A percentile compares a stretch with the other conserved stretches of the same genome.
Conservation (phyloP, 2,888 invertebrate genomes). For the Apocheima hispidaria region DNA sequence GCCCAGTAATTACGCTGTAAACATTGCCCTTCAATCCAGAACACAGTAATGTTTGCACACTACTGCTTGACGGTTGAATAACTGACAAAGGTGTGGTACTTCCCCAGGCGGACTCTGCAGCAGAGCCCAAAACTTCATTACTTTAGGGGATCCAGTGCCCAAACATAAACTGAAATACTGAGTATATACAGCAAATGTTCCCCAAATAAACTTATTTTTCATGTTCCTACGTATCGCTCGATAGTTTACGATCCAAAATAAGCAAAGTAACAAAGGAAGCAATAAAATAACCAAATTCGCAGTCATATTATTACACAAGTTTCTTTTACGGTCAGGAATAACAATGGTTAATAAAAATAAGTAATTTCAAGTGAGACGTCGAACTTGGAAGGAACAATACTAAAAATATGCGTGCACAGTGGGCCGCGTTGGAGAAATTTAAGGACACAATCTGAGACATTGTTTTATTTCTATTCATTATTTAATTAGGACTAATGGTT, state of each 20-base stretch:
- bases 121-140: too few species aligned
- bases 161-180: too few species aligned
- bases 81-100: too few species aligned
- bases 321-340: slow-evolving; percentile 46
- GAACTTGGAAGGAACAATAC: slow-evolving; percentile 6
- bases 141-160: too few species aligned
- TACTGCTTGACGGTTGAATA: too few species aligned
- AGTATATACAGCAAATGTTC: neutral
- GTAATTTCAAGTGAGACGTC: slow-evolving; percentile 26
- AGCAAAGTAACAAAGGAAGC: slow-evolving; percentile 35
- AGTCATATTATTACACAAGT: slow-evolving; percentile 43
- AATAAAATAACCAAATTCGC: slow-evolving; percentile 54
- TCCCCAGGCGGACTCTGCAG: too few species aligned
- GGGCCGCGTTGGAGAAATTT: neutral
- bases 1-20: too few species aligned
- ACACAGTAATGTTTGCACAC: too few species aligned
- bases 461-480: neutral
- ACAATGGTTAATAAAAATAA: slow-evolving; percentile 64
- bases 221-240: neutral
- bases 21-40: too few species aligned
- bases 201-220: slow-evolving; percentile 9
- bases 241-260: slow-evolving; percentile 14
- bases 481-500: neutral
- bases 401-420: slow-evolving; percentile 17
- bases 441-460: neutral